Base-by-base conservation (phyloP, 2,797 vertebrate species). In the Leptoclinus maculatus region DNA sequence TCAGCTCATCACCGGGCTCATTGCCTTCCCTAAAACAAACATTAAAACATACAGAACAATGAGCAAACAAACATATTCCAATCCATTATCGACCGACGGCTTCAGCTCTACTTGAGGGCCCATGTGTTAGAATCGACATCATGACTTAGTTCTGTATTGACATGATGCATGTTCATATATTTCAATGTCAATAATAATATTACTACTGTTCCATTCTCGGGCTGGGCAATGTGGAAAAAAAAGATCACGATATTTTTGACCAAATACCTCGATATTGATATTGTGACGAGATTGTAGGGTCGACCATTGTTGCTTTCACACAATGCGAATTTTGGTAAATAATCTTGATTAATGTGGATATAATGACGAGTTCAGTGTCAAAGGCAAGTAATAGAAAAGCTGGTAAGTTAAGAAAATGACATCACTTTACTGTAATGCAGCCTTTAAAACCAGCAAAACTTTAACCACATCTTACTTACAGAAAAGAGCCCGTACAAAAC, bases 21-120 rank as follows among this genome's bases (percentile, higher is more conserved):
- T 99, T 99, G 17, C 98, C 98, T 84, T 99, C 98, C 98, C 98
- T 99, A 79, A 21, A 82, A 75, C 0, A 64, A 29, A 58, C 41
- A 41, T 3, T 1, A 25, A 23, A 49, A 36, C 29, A 53, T 11
- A 25, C 0, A n/a, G 25, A 53, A 54, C 36, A 45, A 32, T 11
- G 12, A 14, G 25, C 29, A 5, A 58, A 12, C 19, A 1, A 21
- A 47, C 17, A 5, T 16, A 38, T 21, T 59, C 16, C 29, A 36
- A 21, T 45, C 62, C 2, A 29, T 29, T 19, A 29, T 32, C 17
- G 3, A 47, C 19, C 2, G 16, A 45, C 7, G 29, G 41, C 4
- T 32, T 29, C 58, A n/a, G 34, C 34, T 60, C 36, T 14, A 14
- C 59, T 62, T 5, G 9, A 59, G 57, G 32, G 19, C 12, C 58